Evolutionary conservation across 2,888 invertebrate species (phyloP).

Genomic region (Cosmia trapezina): DNA sequence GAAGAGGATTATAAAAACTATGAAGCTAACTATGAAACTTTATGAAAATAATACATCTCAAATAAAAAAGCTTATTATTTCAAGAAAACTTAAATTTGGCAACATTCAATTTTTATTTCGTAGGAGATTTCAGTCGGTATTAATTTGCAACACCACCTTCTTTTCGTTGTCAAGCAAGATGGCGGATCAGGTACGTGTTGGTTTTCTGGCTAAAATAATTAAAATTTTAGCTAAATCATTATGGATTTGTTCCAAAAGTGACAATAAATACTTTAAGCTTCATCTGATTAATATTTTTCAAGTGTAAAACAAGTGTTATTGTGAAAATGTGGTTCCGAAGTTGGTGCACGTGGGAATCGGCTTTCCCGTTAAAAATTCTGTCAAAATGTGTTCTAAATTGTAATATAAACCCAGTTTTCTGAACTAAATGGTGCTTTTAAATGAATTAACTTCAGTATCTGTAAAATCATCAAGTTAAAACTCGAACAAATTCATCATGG

Average conservation of each 20-base stretch:
- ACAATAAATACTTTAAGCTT: constrained; percentile 23
- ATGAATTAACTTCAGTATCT: not conserved
- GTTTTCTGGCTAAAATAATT: constrained; percentile 72
- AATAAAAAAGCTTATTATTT: not conserved
- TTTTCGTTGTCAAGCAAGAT: constrained; percentile 92
- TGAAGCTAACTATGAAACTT: too few relatives aligned
- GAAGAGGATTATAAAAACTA: too few relatives aligned
- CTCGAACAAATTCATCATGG: not conserved
- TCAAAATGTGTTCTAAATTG: constrained; percentile 19
- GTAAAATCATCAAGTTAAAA: not conserved
- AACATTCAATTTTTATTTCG: constrained; percentile 31
- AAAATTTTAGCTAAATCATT: constrained; percentile 49
- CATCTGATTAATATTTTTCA: constrained; percentile 32
- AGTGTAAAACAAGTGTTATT: constrained; percentile 62
- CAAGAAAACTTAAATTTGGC: constrained; percentile 18
- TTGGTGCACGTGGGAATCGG: constrained; percentile 79
- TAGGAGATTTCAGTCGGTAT: constrained; percentile 21
- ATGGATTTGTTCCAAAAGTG: constrained; percentile 53
- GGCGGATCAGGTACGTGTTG: constrained; percentile 94
- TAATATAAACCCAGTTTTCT: not conserved
- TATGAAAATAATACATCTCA: too few relatives aligned
- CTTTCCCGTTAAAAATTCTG: constrained; percentile 38
- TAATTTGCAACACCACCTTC: constrained; percentile 76
- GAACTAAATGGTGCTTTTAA: not conserved
- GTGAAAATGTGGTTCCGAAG: constrained; percentile 74